phyloP scores from a whole-genome alignment of 2,797 vertebrate species.

The Austrolebias charrua region DNA sequence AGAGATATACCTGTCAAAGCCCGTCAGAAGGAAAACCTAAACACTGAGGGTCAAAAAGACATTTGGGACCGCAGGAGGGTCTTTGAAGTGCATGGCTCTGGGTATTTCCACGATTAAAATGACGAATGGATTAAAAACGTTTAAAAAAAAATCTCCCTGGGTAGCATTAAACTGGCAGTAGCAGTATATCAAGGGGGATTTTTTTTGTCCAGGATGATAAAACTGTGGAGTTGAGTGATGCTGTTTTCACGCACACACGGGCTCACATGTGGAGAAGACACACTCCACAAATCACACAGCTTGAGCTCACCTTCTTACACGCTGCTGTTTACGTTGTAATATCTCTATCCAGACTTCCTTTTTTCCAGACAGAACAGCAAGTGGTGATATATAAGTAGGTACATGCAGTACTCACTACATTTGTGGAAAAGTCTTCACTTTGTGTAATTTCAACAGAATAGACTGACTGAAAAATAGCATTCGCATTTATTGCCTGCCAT shows the following conservation, averaged over 20 bases:
- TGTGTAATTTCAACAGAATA: too few relatives aligned
- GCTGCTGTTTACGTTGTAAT: not conserved
- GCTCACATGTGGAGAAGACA: not conserved
- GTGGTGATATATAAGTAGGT: not conserved
- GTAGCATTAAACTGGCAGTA: slow-evolving; percentile 57
- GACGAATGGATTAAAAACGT: slow-evolving; percentile 40
- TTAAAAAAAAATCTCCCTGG: slow-evolving; percentile 37
- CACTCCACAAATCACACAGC: slow-evolving; percentile 12
- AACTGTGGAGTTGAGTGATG: slow-evolving; percentile 34
- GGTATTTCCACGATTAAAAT: slow-evolving; percentile 55
- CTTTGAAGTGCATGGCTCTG: slow-evolving; percentile 60
- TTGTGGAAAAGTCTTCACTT: slow-evolving; percentile 1
- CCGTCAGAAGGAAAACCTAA: slow-evolving; percentile 41
- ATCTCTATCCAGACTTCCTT: not conserved
- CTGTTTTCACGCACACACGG: not conserved
- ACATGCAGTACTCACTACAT: not conserved
- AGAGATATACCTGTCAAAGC: slow-evolving; percentile 48
- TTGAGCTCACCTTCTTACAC: not conserved
- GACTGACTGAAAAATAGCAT: too few relatives aligned
- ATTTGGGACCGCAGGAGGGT: slow-evolving; percentile 34
- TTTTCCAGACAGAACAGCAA: slow-evolving; percentile 13
- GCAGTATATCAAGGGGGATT: slow-evolving; percentile 43
- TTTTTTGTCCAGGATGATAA: slow-evolving; percentile 40
- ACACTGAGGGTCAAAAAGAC: slow-evolving; percentile 36
- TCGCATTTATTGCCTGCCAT: too few relatives aligned